Evolutionary conservation across 2,113 vertebrate genomes (phyloP), one percentile per base, ranked within the genome.

Genomic region (Meleagris gallopavo): DNA sequence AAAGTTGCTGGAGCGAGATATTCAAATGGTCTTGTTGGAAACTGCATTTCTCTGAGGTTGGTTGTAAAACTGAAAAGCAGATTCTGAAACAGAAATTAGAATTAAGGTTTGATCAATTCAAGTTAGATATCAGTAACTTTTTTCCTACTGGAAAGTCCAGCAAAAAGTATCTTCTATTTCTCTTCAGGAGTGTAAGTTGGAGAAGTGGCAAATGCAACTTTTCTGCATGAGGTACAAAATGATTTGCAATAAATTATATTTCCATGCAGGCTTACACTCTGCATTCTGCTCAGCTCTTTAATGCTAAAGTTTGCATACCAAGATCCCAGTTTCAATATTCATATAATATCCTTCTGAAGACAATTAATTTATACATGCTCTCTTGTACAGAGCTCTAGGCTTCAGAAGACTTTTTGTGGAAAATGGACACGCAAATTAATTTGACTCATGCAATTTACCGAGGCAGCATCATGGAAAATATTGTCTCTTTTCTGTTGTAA

Each of bases 391-490:
- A 79, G 36, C 38, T 76, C 50, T 64, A 81, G 94, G 72, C 54
- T 69, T 82, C 43, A 40, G 34, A 70, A 71, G 88, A 32, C 11
- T 66, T 86, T 79, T 43, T 78, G 77, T 91, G 41, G 32, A 36
- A 89, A 94, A 61, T 67, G n/a, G 64, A 54, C 13, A 69, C 62
- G 70, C 25, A 95, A 96, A 95, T 96, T 94, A 92, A 94, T 93
- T 97, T 70, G 50, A 93, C 93, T 91, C 62, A 85, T 34, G 11
- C 62, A 90, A 85, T 96, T 93, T 96, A 89, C 91, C 85, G 69
- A 96, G 78, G 69, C 66, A 94, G 34, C 62, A 91, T 92, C 74
- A 81, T 91, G 82, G 91, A 96, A 91, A 95, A 89, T 92, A 41
- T 4, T 24, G 22, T 65, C 70, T 90, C 29, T 94, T 92, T 95